Conservation (phyloP, 2,888 invertebrate species). For the Agrochola lota region DNA sequence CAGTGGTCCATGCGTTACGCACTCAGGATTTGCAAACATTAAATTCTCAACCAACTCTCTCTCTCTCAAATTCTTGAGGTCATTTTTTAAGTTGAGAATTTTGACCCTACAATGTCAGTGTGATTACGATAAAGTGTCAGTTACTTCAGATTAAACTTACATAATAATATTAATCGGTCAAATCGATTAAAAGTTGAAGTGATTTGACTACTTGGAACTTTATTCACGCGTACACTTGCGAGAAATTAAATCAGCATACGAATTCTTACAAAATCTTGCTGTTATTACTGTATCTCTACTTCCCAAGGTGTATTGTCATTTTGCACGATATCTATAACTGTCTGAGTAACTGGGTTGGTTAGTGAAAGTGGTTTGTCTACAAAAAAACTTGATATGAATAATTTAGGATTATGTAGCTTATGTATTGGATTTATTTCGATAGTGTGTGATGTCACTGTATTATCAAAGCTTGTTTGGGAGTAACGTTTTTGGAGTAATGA, state of each 20-base stretch:
- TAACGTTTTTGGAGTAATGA: background rate
- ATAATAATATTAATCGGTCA: slow-evolving; percentile 23
- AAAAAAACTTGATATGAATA: slow-evolving; percentile 49
- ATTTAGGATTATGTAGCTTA: slow-evolving; percentile 38
- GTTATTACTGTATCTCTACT: slow-evolving; percentile 6
- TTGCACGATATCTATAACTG: slow-evolving; percentile 45
- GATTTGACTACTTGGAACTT: background rate
- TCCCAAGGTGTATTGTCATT: slow-evolving; percentile 59
- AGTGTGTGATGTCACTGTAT: slow-evolving; percentile 29
- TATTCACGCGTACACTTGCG: background rate
- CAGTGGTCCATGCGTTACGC: background rate
- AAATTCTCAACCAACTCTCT: background rate
- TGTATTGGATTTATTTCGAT: slow-evolving; percentile 22
- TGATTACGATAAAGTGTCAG: slow-evolving; percentile 23
- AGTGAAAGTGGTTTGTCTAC: slow-evolving; percentile 49
- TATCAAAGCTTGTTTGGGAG: too few species aligned
- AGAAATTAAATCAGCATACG: slow-evolving; percentile 15
- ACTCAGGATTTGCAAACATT: background rate
- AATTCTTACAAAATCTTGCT: slow-evolving; percentile 21
- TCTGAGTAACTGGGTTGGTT: slow-evolving; percentile 46
- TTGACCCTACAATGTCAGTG: slow-evolving; percentile 4
- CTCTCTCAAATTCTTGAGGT: background rate
- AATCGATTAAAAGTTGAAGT: slow-evolving; percentile 14
- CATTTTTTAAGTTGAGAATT: slow-evolving; percentile 1
- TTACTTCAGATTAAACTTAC: slow-evolving; percentile 20